A percentile compares a stretch with the other conserved stretches of the same genome.
Evolutionary conservation across 2,888 invertebrate genomes (phyloP).

Genomic region (Brenthis ino): DNA sequence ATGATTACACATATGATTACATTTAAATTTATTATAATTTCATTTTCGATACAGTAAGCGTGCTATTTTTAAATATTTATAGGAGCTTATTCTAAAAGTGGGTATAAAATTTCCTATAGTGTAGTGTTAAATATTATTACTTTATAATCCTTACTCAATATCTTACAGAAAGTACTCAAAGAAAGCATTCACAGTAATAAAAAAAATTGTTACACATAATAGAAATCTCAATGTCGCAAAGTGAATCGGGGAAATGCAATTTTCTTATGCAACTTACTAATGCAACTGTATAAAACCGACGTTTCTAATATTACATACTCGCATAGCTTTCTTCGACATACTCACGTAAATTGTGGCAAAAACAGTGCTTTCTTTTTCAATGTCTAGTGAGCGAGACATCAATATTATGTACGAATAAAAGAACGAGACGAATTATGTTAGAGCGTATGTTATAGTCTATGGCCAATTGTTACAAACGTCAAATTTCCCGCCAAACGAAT

Average conservation of each 20-base stretch:
- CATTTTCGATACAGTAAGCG: too few species aligned
- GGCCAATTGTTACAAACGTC: conserved; percentile 60
- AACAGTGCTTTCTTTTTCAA: conserved; percentile 81
- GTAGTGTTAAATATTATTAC: too few species aligned
- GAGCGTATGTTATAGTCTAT: conserved; percentile 57
- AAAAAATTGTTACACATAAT: conserved; percentile 34
- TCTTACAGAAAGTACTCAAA: too few species aligned
- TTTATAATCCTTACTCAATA: too few species aligned
- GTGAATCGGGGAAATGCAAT: conserved; percentile 68
- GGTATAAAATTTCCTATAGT: too few species aligned
- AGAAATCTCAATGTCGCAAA: conserved; percentile 40
- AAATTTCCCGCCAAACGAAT: conserved; percentile 59
- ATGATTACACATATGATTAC: too few species aligned
- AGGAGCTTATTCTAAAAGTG: too few species aligned
- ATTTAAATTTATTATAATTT: too few species aligned
- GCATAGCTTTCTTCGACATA: conserved; percentile 80
- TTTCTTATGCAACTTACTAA: conserved; percentile 81
- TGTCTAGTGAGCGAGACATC: conserved; percentile 61
- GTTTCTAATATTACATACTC: conserved; percentile 80
- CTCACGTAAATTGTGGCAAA: conserved; percentile 75
- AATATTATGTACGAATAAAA: conserved; percentile 46
- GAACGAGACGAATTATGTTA: conserved; percentile 61
- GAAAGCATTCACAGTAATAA: conserved; percentile 1
- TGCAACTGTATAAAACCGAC: conserved; percentile 72
- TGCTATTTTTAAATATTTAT: too few species aligned